Evolutionary conservation across 2,888 invertebrate species (phyloP).

Genomic region (Notodromas monacha): DNA sequence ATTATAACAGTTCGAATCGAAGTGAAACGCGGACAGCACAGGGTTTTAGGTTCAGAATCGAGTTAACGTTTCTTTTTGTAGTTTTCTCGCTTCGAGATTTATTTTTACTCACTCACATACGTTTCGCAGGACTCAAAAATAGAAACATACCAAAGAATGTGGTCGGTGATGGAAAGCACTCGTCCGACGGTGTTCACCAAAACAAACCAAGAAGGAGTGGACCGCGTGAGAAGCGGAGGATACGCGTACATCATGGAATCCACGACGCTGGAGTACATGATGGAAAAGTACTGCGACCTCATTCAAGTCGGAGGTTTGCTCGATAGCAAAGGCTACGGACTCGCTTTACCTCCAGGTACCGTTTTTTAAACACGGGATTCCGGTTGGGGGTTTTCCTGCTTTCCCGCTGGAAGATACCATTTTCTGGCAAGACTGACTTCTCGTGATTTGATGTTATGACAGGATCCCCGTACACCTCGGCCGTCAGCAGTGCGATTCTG

Average conservation of each 20-base stretch:
- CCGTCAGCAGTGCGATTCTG: constrained; percentile 70
- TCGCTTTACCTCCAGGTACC: constrained; percentile 68
- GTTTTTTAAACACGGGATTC: constrained; percentile 10
- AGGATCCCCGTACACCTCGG: constrained; percentile 78
- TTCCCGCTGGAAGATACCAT: neutral
- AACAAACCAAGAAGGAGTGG: constrained; percentile 60
- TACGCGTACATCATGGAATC: constrained; percentile 97
- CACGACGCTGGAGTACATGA: constrained; percentile 73
- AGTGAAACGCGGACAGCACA: no score
- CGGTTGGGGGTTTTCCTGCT: neutral
- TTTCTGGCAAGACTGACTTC: no score
- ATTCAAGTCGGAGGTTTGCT: constrained; percentile 62
- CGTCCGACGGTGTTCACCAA: constrained; percentile 54
- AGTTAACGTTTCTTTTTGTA: no score
- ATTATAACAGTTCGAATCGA: no score
- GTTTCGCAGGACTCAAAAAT: constrained; percentile 82
- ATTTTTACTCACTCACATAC: no score
- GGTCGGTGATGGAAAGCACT: constrained; percentile 69
- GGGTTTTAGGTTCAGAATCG: no score
- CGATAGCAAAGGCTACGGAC: constrained; percentile 80
- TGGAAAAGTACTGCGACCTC: constrained; percentile 58
- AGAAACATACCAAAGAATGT: constrained; percentile 74
- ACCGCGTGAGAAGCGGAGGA: constrained; percentile 49
- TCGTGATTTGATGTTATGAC: no score
- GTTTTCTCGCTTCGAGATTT: no score